These are phyloP conservation scores for Bombus haemorrhoidalis DNA, from an alignment of 1,140 invertebrate species.

Conservation along the genomic window DNA sequence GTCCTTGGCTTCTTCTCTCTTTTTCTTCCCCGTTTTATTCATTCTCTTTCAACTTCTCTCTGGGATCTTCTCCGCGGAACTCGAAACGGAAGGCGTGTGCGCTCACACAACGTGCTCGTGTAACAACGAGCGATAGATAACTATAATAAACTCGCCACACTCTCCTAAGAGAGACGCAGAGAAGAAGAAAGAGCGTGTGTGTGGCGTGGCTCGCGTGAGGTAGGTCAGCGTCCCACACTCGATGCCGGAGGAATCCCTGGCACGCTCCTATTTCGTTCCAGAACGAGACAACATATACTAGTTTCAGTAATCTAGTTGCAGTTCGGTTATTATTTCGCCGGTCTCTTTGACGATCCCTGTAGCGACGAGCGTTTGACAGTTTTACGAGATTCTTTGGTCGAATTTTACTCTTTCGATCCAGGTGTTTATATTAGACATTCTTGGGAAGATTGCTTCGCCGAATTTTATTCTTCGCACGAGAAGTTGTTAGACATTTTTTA, in stretches of 20 bases:
- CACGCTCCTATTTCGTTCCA: conserved; percentile 35
- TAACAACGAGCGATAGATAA: conserved; percentile 62
- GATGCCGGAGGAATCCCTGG: conserved; percentile 34
- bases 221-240: conserved; percentile 57
- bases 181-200: not conserved
- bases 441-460: no score
- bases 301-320: not conserved
- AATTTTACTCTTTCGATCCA: no score
- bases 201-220: conserved; percentile 57
- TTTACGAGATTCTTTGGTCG: no score
- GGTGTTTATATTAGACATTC: no score
- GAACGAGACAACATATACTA: conserved; percentile 7
- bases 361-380: no score
- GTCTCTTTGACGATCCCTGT: no score
- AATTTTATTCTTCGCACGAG: no score
- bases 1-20: conserved; percentile 22
- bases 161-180: not conserved
- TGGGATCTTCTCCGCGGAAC: conserved; percentile 26
- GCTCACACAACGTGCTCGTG: conserved; percentile 14
- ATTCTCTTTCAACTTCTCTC: not conserved
- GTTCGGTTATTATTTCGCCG: not conserved
- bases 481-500: no score
- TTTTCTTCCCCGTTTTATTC: not conserved
- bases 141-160: conserved; percentile 56
- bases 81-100: conserved; percentile 49